Evolutionary conservation across 1,140 invertebrate genomes (phyloP).

Genomic region (Scaptomyza pallida): DNA sequence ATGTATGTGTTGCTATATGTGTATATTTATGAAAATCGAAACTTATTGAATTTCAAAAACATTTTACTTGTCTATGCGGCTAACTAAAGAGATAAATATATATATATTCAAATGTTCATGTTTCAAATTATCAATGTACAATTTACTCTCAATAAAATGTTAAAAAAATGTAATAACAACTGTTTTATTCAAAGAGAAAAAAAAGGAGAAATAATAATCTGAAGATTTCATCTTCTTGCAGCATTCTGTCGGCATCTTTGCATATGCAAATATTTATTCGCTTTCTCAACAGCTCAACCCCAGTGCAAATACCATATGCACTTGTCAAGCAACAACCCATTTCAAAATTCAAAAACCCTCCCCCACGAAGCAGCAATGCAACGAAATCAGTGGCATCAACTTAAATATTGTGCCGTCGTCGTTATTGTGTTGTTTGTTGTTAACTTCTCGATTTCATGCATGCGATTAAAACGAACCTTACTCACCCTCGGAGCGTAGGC

Average conservation of each 20-base stretch:
- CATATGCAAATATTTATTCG: conserved; percentile 51
- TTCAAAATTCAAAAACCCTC: conserved; percentile 55
- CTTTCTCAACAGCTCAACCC: conserved; percentile 3
- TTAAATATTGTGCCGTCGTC: conserved; percentile 38
- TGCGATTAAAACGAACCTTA: conserved; percentile 65
- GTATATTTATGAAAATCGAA: conserved; percentile 43
- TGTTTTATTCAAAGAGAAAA: neutral
- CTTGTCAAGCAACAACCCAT: conserved; percentile 30
- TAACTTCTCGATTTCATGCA: conserved; percentile 77
- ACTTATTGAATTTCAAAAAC: conserved; percentile 25
- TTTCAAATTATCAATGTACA: conserved; percentile 65
- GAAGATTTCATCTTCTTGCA: no score
- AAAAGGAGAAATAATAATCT: no score
- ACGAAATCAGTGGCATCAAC: conserved; percentile 59
- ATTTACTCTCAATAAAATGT: conserved; percentile 73
- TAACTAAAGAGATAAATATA: conserved; percentile 52
- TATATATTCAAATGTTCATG: conserved; percentile 65
- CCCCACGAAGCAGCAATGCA: conserved; percentile 52
- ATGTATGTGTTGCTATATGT: conserved; percentile 79
- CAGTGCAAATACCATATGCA: conserved; percentile 18
- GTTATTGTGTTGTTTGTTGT: conserved; percentile 51
- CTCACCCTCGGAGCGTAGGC: conserved; percentile 45
- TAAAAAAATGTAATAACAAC: conserved; percentile 5
- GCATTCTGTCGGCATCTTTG: conserved; percentile 24
- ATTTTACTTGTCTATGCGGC: conserved; percentile 43